These are phyloP conservation scores for Morinoia aosen DNA, from an alignment of 2,888 invertebrate species.

Conservation along the genomic window DNA sequence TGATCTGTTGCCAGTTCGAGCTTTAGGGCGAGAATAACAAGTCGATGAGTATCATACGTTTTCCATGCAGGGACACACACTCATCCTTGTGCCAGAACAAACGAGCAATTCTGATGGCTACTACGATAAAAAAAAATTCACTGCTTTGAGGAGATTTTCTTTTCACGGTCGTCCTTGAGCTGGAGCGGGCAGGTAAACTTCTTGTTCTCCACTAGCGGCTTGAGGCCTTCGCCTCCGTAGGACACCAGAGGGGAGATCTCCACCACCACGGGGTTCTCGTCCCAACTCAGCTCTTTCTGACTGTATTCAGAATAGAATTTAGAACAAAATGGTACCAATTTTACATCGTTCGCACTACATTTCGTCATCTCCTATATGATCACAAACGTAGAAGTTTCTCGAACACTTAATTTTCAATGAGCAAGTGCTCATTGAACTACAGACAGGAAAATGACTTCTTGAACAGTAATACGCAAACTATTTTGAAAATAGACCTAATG, in stretches of 20 bases:
- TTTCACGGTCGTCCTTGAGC: constrained; percentile 69
- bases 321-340: not conserved
- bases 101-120: not conserved
- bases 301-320: constrained; percentile 69
- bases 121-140: not conserved
- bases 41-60: not conserved
- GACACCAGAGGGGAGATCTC: constrained; percentile 94
- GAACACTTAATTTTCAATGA: too few relatives aligned
- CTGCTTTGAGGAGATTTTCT: constrained; percentile 26
- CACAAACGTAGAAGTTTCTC: too few relatives aligned
- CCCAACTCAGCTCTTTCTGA: constrained; percentile 72
- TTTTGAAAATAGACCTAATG: too few relatives aligned
- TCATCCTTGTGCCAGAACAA: not conserved
- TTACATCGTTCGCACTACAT: too few relatives aligned
- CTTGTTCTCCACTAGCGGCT: constrained; percentile 78
- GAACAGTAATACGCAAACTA: too few relatives aligned
- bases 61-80: not conserved
- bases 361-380: too few relatives aligned
- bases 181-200: constrained; percentile 80
- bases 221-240: constrained; percentile 90
- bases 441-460: too few relatives aligned
- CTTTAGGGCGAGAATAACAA: not conserved
- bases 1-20: not conserved
- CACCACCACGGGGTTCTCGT: constrained; percentile 74
- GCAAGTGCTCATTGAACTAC: too few relatives aligned